Percentiles rank a stretch among this genome's conserved stretches.
Conservation (phyloP, 2,888 invertebrate species). For the Gastrophysa polygoni region DNA sequence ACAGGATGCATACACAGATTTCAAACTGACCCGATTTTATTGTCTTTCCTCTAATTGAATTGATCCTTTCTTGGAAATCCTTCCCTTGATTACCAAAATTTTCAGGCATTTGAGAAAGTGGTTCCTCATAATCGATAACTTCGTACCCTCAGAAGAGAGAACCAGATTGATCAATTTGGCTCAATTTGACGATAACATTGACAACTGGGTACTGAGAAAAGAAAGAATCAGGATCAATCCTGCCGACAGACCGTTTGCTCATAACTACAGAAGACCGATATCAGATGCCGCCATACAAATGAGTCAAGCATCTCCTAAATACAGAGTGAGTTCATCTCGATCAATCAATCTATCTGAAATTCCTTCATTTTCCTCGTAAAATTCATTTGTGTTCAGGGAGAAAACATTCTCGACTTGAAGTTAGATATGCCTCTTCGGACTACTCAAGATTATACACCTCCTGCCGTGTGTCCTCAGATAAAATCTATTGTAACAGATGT, state of each 20-base stretch:
- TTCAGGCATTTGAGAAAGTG: slow-evolving; percentile 83
- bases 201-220: slow-evolving; percentile 68
- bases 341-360: too few species aligned
- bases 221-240: slow-evolving; percentile 49
- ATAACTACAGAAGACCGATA: slow-evolving; percentile 54
- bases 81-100: too few species aligned
- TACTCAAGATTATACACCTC: slow-evolving; percentile 75
- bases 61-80: too few species aligned
- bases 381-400: slow-evolving; percentile 56
- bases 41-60: too few species aligned
- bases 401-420: slow-evolving; percentile 76
- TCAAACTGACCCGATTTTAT: too few species aligned
- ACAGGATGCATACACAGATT: too few species aligned
- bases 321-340: slow-evolving; percentile 47
- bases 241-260: slow-evolving; percentile 52
- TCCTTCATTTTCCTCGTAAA: background rate
- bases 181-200: slow-evolving; percentile 81
- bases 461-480: slow-evolving; percentile 73
- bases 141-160: slow-evolving; percentile 84
- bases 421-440: slow-evolving; percentile 79
- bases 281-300: slow-evolving; percentile 53
- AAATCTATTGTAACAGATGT: slow-evolving; percentile 70
- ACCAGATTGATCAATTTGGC: slow-evolving; percentile 75
- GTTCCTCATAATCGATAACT: slow-evolving; percentile 86
- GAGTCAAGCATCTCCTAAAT: slow-evolving; percentile 45